A percentile compares a stretch with the other conserved stretches of the same genome.
These are phyloP conservation scores for Halocaridina rubra DNA, from an alignment of 2,888 invertebrate species.

Conservation along the genomic window DNA sequence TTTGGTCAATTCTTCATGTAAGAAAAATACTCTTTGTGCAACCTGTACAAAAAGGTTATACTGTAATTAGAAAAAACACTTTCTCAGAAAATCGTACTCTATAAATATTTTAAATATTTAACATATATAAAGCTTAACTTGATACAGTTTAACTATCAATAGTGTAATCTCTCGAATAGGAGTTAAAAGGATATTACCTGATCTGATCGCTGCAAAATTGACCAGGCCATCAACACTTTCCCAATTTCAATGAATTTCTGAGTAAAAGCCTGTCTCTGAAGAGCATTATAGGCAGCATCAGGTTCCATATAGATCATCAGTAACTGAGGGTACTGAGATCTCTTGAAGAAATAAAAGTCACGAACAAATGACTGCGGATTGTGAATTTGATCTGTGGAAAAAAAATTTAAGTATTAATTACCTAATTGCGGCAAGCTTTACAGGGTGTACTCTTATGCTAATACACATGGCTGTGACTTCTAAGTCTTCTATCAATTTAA, in stretches of 20 bases:
- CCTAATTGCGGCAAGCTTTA: background rate
- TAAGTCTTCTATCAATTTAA: no score
- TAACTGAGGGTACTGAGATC: slow-evolving; percentile 97
- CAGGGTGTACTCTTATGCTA: background rate
- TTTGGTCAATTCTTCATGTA: slow-evolving; percentile 99
- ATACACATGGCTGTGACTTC: background rate
- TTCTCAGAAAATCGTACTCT: no score
- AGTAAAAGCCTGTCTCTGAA: slow-evolving; percentile 89
- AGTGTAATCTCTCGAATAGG: background rate
- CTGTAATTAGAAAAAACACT: no score
- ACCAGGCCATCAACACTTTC: slow-evolving; percentile 75
- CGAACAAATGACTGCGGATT: slow-evolving; percentile 95
- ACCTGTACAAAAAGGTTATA: no score
- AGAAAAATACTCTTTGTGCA: slow-evolving; percentile 95
- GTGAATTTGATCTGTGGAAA: slow-evolving; percentile 87
- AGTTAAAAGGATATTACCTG: slow-evolving; percentile 65
- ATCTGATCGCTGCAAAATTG: slow-evolving; percentile 68
- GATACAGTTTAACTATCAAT: no score
- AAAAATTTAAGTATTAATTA: background rate
- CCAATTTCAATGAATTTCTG: slow-evolving; percentile 98
- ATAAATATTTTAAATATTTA: no score
- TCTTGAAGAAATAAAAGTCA: slow-evolving; percentile 94
- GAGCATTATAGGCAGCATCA: slow-evolving; percentile 87
- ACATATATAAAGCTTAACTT: no score
- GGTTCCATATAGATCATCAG: slow-evolving; percentile 93